Base-by-base conservation (phyloP, 1,140 invertebrate genomes). In the Ganaspis sp. region DNA sequence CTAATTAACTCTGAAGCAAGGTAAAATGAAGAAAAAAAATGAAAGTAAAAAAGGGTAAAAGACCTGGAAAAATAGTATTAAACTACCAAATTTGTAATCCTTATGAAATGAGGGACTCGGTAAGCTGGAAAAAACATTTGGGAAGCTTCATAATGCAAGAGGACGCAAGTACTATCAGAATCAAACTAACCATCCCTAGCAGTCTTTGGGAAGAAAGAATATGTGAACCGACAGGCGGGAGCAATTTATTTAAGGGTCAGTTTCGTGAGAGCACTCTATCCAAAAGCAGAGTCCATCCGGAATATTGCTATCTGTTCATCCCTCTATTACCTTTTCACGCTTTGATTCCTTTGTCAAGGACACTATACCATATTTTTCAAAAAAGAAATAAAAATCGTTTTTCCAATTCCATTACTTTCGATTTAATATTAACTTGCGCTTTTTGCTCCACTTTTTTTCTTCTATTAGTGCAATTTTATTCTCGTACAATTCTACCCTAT, bases 221-320 rank as follows among this genome's bases (percentile, higher is more conserved):
- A 64, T 64, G 29, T 64, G 58, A 15, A 64, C 58, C 58, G 73
- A 75, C 53, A 73, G 76, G 74, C 77, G 70, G 49, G 74, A 81
- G 83, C 87, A 87, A 88, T 88, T 88, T 86, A 87, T 87, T 81
- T 86, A 85, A 87, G 86, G 80, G 84, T 72, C 80, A 81, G 83
- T 73, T 84, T 81, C 75, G 79, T 75, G 76, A 84, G 73, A 75
- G 80, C 78, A 78, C 83, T 83, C 73, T 75, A 80, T 77, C 54
- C 76, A 75, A 83, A 81, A 82, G 80, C 78, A 79, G 64, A 87
- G 77, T 77, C 83, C 84, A 87, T 84, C 84, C 82, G 76, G 77
- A 85, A 87, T 88, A 86, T 87, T 87, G 86, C 82, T 82, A 76
- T 79, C 45, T 73, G 79, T 40, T 58, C 72, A 74, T 37, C 69